Evolutionary conservation across 1,140 invertebrate genomes (phyloP), one percentile per base, ranked within the genome.

Genomic region (Frieseomelitta varia): DNA sequence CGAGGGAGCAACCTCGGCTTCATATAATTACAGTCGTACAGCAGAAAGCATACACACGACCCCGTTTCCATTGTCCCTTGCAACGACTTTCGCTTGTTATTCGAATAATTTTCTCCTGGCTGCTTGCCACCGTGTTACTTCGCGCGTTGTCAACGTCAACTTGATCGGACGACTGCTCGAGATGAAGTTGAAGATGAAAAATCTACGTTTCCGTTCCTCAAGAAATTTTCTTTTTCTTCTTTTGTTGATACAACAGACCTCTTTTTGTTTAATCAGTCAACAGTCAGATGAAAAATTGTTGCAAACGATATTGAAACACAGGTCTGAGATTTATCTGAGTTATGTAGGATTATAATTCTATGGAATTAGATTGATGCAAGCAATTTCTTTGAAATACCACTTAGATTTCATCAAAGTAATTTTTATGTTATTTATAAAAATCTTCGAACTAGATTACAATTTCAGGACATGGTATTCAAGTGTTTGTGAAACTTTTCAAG

Each of bases 11-110:
- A 27, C 21, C 39, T 4, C 30, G 21, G 63, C 51, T 65, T 81
- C 51, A 56, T 69, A 81, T 88, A 88, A 88, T 88, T 88, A 81
- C 87, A 85, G 81, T 47, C 47, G 67, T 65, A 76, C 67, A 55
- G 27, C 27, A 21, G 74, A 56, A n/a, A 69, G 55, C 67, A 69
- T 69, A 34, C 63, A 75, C 55, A 67, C 75, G 27, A 27, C 15
- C 24, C 12, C 21, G n/a, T 34, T 51, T 51, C 47, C 55, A 79
- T 84, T 84, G 81, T 84, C 67, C 47, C 39, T n/a, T 10, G 19
- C 30, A 8, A 68, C 75, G 24, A 71, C 67, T 69, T 71, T 51
- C 68, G 55, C 55, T 34, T 21, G 65, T 61, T 55, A 39, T 34
- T 79, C 55, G 75, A 77, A 83, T 83, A 71, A 83, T 77, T 53